A percentile compares a stretch with the other conserved stretches of the same genome.
phyloP scores from a whole-genome alignment of 2,888 invertebrate species.

The Drosophila mimica region DNA sequence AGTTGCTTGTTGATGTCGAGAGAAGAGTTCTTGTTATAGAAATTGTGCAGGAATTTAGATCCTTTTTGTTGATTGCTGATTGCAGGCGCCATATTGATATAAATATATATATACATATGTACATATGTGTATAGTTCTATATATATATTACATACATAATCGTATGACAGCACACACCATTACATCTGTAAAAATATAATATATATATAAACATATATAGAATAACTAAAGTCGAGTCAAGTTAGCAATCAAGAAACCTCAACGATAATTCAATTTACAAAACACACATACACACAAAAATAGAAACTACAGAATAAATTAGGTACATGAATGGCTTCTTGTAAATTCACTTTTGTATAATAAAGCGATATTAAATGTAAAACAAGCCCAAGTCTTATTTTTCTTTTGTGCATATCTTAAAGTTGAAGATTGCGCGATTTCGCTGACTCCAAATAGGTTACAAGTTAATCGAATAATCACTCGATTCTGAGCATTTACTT shows the following conservation, averaged over 20 bases:
- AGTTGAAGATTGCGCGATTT: not conserved
- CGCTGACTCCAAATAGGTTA: not conserved
- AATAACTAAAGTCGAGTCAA: slow-evolving; percentile 67
- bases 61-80: slow-evolving; percentile 71
- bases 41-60: slow-evolving; percentile 71
- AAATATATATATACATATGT: slow-evolving; percentile 56
- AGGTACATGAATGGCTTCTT: slow-evolving; percentile 71
- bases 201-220: slow-evolving; percentile 47
- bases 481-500: not conserved
- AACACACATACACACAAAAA: slow-evolving; percentile 18
- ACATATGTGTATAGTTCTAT: slow-evolving; percentile 58
- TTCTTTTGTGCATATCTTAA: not conserved
- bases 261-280: slow-evolving; percentile 59
- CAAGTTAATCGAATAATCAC: not conserved
- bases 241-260: slow-evolving; percentile 72
- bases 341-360: slow-evolving; percentile 78
- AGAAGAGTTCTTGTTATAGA: slow-evolving; percentile 63
- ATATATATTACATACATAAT: slow-evolving; percentile 53
- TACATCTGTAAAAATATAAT: slow-evolving; percentile 49
- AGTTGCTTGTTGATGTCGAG: slow-evolving; percentile 71
- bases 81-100: slow-evolving; percentile 54
- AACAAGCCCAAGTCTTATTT: slow-evolving; percentile 33
- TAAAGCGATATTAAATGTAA: slow-evolving; percentile 72
- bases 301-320: slow-evolving; percentile 46
- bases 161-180: slow-evolving; percentile 51